Conservation (phyloP, 2,888 invertebrate genomes). For the Syrphus vitripennis region DNA sequence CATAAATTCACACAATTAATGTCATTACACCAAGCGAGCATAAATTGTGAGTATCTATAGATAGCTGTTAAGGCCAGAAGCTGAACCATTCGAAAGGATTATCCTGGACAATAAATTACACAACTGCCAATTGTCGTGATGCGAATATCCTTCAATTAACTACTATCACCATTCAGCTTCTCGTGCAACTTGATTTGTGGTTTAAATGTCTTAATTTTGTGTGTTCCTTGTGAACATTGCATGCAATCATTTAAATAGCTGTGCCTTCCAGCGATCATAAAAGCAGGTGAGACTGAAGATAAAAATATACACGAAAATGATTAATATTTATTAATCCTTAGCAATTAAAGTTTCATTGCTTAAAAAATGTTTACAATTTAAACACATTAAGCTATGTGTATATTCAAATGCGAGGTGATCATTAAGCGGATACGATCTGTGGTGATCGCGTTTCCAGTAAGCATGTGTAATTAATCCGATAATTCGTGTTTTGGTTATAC, state of each 20-base stretch:
- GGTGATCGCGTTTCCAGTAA: slow-evolving; percentile 41
- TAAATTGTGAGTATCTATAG: background rate
- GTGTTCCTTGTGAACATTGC: background rate
- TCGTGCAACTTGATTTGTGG: background rate
- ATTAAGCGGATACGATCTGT: slow-evolving; percentile 1
- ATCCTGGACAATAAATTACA: slow-evolving; percentile 51
- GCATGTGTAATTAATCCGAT: slow-evolving; percentile 40
- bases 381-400: slow-evolving; percentile 9
- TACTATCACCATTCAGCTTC: background rate
- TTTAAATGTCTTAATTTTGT: slow-evolving; percentile 39
- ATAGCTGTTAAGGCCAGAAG: slow-evolving; percentile 5
- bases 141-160: slow-evolving; percentile 60
- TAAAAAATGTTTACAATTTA: slow-evolving; percentile 9
- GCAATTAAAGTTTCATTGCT: slow-evolving; percentile 31
- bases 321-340: slow-evolving; percentile 1
- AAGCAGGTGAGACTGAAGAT: slow-evolving; percentile 15
- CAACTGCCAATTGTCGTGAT: slow-evolving; percentile 43
- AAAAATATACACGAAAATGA: background rate
- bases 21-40: slow-evolving; percentile 23
- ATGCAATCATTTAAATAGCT: slow-evolving; percentile 15
- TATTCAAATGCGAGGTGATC: slow-evolving; percentile 5
- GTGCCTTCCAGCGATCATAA: background rate
- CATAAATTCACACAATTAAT: slow-evolving; percentile 59
- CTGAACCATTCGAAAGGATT: slow-evolving; percentile 42
- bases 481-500: slow-evolving; percentile 11